Evolutionary conservation across 2,888 invertebrate species (phyloP).

Genomic region (Ormyrus pomaceus): DNA sequence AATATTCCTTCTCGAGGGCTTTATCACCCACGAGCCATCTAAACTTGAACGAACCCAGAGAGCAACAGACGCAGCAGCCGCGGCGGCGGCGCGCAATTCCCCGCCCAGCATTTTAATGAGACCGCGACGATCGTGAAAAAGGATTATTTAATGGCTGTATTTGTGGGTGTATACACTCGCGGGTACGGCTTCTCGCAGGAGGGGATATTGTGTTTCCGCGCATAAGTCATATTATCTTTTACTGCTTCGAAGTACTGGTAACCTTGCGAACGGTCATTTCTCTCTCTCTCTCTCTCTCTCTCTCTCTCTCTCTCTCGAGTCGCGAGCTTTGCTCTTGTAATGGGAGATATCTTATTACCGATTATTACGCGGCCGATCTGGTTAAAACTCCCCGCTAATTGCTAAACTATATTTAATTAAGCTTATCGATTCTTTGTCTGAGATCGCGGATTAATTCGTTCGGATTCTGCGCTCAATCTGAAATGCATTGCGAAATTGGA

Average conservation of each 20-base stretch:
- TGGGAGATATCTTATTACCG: constrained; percentile 4
- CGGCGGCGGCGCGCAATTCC: too few relatives aligned
- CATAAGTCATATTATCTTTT: constrained; percentile 13
- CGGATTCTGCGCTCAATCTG: too few relatives aligned
- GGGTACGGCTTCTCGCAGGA: constrained; percentile 19
- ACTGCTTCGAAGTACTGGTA: neutral
- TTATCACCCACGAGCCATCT: too few relatives aligned
- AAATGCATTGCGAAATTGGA: too few relatives aligned
- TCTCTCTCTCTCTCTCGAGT: too few relatives aligned
- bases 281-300: neutral
- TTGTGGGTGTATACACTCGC: neutral
- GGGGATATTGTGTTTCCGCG: constrained; percentile 29
- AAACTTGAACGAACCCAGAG: too few relatives aligned
- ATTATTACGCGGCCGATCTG: constrained; percentile 23
- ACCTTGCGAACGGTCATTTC: constrained; percentile 19
- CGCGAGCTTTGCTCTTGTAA: neutral
- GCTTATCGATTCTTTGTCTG: neutral
- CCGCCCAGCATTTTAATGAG: constrained; percentile 11
- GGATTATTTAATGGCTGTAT: constrained; percentile 24
- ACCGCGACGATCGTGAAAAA: constrained; percentile 22
- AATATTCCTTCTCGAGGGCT: too few relatives aligned
- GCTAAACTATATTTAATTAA: constrained; percentile 15
- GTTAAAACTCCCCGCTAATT: constrained; percentile 14
- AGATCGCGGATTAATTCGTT: too few relatives aligned
- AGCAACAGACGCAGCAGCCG: too few relatives aligned